Percentiles rank a stretch among this genome's conserved stretches.
Evolutionary conservation across 2,888 invertebrate genomes (phyloP).

Genomic region (Drosophila borealis): DNA sequence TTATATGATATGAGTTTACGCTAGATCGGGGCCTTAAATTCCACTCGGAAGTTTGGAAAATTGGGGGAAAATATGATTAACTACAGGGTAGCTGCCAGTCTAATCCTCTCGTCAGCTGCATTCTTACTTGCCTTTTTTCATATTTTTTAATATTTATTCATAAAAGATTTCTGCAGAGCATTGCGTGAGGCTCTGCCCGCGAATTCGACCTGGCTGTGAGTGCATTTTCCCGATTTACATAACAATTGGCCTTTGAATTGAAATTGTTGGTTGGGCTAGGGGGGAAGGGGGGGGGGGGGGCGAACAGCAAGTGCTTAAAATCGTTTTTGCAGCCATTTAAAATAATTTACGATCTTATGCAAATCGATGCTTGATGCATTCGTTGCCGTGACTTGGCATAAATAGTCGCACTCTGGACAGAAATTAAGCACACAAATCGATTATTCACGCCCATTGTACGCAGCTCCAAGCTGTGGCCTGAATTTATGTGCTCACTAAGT

Average conservation of each 20-base stretch:
- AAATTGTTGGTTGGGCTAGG: slow-evolving; percentile 46
- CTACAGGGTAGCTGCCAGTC: slow-evolving; percentile 2
- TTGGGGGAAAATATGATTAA: too few species aligned
- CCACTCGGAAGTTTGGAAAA: too few species aligned
- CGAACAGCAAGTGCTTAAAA: slow-evolving; percentile 34
- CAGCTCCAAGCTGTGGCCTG: slow-evolving; percentile 8
- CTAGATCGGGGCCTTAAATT: too few species aligned
- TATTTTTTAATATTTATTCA: slow-evolving; percentile 48
- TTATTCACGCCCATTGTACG: slow-evolving; percentile 59
- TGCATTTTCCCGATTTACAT: slow-evolving; percentile 63
- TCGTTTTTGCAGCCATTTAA: slow-evolving; percentile 59
- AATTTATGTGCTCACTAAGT: slow-evolving; percentile 7
- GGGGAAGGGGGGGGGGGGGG: too few species aligned
- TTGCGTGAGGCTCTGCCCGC: slow-evolving; percentile 56
- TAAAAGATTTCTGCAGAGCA: slow-evolving; percentile 36
- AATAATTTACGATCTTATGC: slow-evolving; percentile 71
- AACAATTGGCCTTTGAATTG: slow-evolving; percentile 72
- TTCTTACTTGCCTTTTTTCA: slow-evolving; percentile 3
- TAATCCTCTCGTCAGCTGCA: background rate
- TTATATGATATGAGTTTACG: too few species aligned
- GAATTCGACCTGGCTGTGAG: slow-evolving; percentile 38
- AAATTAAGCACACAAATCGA: slow-evolving; percentile 42
- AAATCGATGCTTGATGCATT: slow-evolving; percentile 42
- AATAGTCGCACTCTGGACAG: slow-evolving; percentile 27
- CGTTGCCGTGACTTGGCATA: slow-evolving; percentile 57